A percentile compares a stretch with the other conserved stretches of the same genome.
Conservation (phyloP, 2,888 invertebrate genomes). For the Ectropis crepuscularia region DNA sequence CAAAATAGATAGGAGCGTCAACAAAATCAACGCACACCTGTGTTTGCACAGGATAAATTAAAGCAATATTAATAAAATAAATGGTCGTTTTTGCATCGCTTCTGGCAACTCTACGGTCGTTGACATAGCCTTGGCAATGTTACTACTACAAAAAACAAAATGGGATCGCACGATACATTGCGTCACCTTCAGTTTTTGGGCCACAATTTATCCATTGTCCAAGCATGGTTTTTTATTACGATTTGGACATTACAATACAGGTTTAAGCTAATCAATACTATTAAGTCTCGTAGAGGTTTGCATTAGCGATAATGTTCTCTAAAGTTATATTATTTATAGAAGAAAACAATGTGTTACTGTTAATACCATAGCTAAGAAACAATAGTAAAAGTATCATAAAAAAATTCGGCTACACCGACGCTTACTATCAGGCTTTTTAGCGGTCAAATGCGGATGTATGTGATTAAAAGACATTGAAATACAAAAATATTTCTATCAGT, state of each 20-base stretch:
- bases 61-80: conserved; percentile 54
- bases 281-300: too few species aligned
- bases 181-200: conserved; percentile 38
- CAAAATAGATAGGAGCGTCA: conserved; percentile 26
- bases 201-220: conserved; percentile 17
- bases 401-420: too few species aligned
- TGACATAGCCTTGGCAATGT: conserved; percentile 67
- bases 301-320: too few species aligned
- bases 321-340: too few species aligned
- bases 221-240: conserved; percentile 3
- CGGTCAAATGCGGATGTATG: too few species aligned
- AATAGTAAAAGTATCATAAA: too few species aligned
- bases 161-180: conserved; percentile 54
- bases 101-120: conserved; percentile 61
- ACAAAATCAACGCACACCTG: conserved; percentile 42
- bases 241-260: background rate
- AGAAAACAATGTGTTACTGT: too few species aligned
- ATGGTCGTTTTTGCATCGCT: conserved; percentile 51
- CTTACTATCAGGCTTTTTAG: too few species aligned
- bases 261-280: too few species aligned
- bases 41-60: conserved; percentile 46
- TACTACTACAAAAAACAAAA: conserved; percentile 61
- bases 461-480: too few species aligned
- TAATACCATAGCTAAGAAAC: too few species aligned
- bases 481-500: background rate